A percentile compares a stretch with the other conserved stretches of the same genome.
Evolutionary conservation across 2,113 vertebrate genomes (phyloP).

Genomic region (Oreochromis tanganicae): DNA sequence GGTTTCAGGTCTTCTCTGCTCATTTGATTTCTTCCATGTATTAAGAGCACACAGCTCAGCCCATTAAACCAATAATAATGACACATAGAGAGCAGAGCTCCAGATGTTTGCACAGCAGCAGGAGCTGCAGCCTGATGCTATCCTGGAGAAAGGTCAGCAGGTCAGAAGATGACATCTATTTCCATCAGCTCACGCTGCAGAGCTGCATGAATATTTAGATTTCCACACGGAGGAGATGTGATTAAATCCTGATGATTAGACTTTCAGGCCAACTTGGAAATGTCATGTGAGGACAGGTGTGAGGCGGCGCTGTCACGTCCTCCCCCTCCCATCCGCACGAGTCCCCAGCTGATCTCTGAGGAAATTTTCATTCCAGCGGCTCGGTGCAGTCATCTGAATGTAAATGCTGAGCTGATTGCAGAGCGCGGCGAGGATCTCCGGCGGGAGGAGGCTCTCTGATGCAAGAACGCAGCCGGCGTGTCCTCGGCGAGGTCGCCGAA

Average conservation of each 20-base stretch:
- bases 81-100: neutral
- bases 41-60: neutral
- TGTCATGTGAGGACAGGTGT: constrained; percentile 25
- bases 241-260: neutral
- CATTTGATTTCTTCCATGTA: neutral
- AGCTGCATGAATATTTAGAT: neutral
- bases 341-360: constrained; percentile 9
- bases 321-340: neutral
- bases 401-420: constrained; percentile 1
- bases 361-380: neutral
- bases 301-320: neutral
- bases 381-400: neutral
- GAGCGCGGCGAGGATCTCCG: neutral
- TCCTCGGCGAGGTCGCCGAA: neutral
- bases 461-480: neutral
- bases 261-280: neutral
- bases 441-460: neutral
- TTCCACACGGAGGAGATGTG: neutral
- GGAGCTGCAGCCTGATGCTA: neutral
- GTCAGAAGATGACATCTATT: neutral
- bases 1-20: neutral
- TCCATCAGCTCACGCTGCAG: neutral
- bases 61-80: neutral
- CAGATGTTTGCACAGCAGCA: neutral
- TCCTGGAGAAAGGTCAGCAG: neutral